Conservation (phyloP, 2,888 invertebrate species). For the Dasysyrphus tricinctus region DNA sequence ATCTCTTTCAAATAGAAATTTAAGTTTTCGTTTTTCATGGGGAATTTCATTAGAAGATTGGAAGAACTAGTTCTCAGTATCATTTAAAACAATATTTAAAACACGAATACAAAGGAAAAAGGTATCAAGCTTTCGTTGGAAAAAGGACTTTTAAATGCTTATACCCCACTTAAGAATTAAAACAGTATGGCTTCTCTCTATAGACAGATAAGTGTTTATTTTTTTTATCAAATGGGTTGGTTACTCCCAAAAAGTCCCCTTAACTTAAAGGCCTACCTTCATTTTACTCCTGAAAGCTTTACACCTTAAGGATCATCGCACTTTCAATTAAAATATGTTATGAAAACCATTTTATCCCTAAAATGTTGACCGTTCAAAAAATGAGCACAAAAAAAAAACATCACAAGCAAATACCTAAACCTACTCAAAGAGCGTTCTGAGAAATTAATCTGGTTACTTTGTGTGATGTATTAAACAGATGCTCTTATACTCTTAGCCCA, state of each 20-base stretch:
- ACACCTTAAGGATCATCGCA: neutral
- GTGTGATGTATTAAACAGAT: conserved; percentile 4
- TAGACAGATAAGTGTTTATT: neutral
- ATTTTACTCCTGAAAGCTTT: neutral
- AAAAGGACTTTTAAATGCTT: neutral
- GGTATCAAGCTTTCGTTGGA: neutral
- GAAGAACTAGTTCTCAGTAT: no score
- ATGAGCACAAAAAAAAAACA: neutral
- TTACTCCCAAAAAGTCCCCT: neutral
- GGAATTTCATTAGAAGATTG: no score
- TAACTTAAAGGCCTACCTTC: neutral
- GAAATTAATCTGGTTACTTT: neutral
- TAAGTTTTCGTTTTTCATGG: no score
- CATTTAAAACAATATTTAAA: neutral
- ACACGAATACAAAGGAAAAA: neutral
- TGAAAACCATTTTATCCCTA: neutral
- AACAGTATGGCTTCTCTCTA: neutral
- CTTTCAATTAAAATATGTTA: conserved; percentile 4
- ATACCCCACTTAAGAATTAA: neutral
- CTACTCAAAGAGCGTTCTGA: neutral
- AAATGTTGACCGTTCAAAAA: neutral
- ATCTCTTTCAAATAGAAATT: neutral
- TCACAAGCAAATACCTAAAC: neutral
- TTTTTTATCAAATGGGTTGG: neutral
- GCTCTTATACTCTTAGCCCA: neutral